phyloP scores from a whole-genome alignment of 2,797 vertebrate species.

The Danio aesculapii region DNA sequence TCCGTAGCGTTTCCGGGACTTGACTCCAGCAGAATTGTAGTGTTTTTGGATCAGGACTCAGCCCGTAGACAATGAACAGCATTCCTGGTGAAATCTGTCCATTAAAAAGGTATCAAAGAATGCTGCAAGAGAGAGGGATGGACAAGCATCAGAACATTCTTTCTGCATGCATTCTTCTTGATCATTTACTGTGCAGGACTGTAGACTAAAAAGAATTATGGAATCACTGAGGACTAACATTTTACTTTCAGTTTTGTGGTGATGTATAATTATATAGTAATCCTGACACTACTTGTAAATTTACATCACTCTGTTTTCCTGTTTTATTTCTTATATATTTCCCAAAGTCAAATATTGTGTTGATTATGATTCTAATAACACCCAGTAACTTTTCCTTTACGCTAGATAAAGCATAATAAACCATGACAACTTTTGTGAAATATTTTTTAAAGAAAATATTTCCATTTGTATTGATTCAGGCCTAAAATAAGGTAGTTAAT shows the following conservation, averaged over 20 bases:
- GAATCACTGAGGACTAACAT: neutral
- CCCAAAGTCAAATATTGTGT: neutral
- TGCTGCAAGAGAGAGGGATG: neutral
- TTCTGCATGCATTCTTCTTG: constrained; percentile 1
- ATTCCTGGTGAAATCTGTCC: constrained; percentile 27
- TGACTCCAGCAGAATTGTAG: neutral
- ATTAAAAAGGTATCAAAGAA: constrained; percentile 20
- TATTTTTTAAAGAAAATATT: neutral
- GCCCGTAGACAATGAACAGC: neutral
- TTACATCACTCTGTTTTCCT: neutral
- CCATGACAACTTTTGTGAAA: neutral
- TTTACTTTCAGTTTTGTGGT: neutral
- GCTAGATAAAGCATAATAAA: neutral
- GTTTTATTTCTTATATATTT: neutral
- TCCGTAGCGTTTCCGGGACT: constrained; percentile 42
- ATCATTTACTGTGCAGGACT: neutral
- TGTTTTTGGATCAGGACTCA: constrained; percentile 9
- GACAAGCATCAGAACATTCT: neutral
- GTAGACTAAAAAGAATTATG: neutral
- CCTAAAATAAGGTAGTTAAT: neutral
- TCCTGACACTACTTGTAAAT: neutral
- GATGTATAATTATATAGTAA: neutral
- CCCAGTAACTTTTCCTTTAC: neutral
- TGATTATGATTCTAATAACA: neutral
- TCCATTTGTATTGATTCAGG: neutral